These are phyloP conservation scores for Cartodere bifasciata DNA, from an alignment of 2,888 invertebrate species.

Conservation along the genomic window DNA sequence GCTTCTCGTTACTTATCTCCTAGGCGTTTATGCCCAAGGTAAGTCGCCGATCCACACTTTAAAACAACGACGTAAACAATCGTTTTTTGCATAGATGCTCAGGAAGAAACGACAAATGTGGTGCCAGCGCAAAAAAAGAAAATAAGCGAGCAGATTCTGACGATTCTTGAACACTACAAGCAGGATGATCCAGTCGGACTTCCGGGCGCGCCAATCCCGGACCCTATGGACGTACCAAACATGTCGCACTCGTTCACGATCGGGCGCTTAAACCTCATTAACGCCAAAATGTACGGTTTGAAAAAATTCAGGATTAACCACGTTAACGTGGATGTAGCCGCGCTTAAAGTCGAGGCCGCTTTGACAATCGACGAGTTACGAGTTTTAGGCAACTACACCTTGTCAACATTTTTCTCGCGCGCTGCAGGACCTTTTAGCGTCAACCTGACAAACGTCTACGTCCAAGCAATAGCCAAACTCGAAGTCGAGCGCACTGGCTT, in stretches of 20 bases:
- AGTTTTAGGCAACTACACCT: conserved; percentile 62
- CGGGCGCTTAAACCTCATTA: conserved; percentile 56
- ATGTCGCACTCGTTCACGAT: conserved; percentile 59
- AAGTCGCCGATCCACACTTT: too few species aligned
- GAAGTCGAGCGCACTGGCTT: conserved; percentile 63
- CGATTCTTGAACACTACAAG: conserved; percentile 65
- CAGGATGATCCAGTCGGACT: conserved; percentile 67
- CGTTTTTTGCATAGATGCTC: too few species aligned
- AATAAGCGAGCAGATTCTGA: conserved; percentile 57
- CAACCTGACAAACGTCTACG: conserved; percentile 54
- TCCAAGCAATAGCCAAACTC: conserved; percentile 55
- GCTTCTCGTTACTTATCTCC: too few species aligned
- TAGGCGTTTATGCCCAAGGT: too few species aligned
- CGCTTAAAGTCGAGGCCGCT: conserved; percentile 63
- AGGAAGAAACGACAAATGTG: background rate
- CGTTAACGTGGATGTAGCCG: conserved; percentile 57
- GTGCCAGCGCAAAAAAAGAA: conserved; percentile 44
- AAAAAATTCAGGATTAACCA: conserved; percentile 65
- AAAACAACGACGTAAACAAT: too few species aligned
- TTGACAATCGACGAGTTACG: conserved; percentile 57
- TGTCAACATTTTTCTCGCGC: conserved; percentile 56
- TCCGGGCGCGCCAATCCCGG: conserved; percentile 67
- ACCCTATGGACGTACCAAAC: conserved; percentile 68
- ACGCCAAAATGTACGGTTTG: conserved; percentile 60
- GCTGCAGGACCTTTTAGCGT: conserved; percentile 69